Percentiles rank a stretch among this genome's conserved stretches.
These are phyloP conservation scores for Helogale parvula DNA, from an alignment of 2,113 vertebrate species.

Conservation along the genomic window DNA sequence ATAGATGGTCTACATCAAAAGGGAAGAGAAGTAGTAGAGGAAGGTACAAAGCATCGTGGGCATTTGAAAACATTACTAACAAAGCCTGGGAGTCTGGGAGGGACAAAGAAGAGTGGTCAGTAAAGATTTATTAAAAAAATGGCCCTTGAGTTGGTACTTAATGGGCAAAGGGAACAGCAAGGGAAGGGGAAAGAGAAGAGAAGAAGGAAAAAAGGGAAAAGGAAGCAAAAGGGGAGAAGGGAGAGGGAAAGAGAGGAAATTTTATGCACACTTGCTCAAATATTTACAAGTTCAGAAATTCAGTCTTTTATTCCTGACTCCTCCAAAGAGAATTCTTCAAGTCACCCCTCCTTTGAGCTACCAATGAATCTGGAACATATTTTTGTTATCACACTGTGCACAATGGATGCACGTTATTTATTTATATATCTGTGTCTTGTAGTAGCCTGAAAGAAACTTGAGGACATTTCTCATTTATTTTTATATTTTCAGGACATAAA, in stretches of 20 bases:
- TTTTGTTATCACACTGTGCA: not conserved
- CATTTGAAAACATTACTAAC: not conserved
- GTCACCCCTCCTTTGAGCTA: not conserved
- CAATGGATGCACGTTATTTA: not conserved
- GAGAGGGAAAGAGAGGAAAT: not conserved
- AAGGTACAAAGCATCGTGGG: not conserved
- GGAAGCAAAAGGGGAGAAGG: not conserved
- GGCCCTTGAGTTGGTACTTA: not conserved
- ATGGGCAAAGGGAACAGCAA: not conserved
- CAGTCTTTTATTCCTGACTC: not conserved
- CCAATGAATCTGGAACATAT: not conserved
- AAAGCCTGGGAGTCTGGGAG: not conserved
- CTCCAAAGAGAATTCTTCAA: not conserved
- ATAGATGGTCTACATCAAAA: not conserved
- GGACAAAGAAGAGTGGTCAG: not conserved
- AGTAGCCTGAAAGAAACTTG: not conserved
- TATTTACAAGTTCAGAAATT: not conserved
- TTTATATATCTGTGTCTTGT: not conserved
- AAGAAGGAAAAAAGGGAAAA: not conserved
- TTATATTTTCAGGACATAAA: not conserved
- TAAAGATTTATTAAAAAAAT: not conserved
- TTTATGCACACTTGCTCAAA: not conserved
- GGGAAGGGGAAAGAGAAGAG: not conserved
- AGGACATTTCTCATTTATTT: constrained; percentile 16
- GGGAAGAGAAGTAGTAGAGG: not conserved